Evolutionary conservation across 2,888 invertebrate genomes (phyloP), one percentile per base, ranked within the genome.

Genomic region (Apomyelois bistriatella): DNA sequence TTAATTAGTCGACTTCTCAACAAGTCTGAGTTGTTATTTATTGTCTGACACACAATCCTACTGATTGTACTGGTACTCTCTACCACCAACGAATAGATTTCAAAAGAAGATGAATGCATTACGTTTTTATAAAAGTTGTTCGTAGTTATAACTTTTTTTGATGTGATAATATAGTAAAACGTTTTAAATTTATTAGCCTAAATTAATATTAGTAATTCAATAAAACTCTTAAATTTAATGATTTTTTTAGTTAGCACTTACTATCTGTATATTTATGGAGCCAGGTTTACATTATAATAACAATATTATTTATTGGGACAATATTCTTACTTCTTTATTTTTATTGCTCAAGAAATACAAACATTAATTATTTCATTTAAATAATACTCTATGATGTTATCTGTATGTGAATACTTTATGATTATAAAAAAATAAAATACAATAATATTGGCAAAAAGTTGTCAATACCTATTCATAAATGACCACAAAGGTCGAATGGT

Each of bases 1-100:
- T 88, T 88, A 87, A 88, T 88, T 88, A 88, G 87, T 78, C 66
- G 73, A 40, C 74, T 72, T 82, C 75, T 83, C 82, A 79, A 76
- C 80, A 70, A 76, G 74, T 74, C 73, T 67, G 58, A 67, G 63
- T 72, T 67, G 79, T 83, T 84, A 87, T 88, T 87, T 87, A 88
- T 87, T 79, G 76, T 77, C 74, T 64, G 74, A 69, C 73, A 66
- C 62, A 82, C 77, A 75, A 81, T 82, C 68, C 79, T 72, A 73
- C 72, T 81, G 79, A 85, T 82, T 79, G 80, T 76, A 69, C 61
- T 82, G 79, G 80, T 76, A 69, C 61, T 63, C 68, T 22, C 70
- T 75, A 79, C 77, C 77, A 75, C 77, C 70, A 59, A 66, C 68
- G 79, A 70, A 64, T 76, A 76, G 66, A 60, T 65, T 73, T 73